Percentiles rank a stretch among this genome's conserved stretches.
phyloP scores from a whole-genome alignment of 2,888 invertebrate genomes.

The Crepidodera aurea region DNA sequence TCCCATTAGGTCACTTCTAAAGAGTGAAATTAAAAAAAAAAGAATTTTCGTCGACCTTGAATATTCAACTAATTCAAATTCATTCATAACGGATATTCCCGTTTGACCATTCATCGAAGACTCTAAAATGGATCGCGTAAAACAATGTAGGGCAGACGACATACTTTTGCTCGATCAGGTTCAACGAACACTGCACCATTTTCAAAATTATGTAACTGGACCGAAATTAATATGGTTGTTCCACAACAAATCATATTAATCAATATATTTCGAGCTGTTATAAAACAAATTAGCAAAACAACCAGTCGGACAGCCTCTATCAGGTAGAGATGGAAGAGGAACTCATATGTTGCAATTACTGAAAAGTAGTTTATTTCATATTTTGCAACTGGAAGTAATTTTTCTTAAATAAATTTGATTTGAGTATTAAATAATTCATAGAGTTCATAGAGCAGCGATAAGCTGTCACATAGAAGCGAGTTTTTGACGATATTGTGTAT shows the following conservation, averaged over 20 bases:
- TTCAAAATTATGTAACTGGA: conserved; percentile 13
- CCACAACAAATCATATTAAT: conserved; percentile 18
- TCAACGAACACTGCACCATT: conserved; percentile 18
- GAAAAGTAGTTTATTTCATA: too few species aligned
- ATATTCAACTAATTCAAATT: background rate
- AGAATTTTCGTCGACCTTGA: background rate
- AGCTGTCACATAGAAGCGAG: too few species aligned
- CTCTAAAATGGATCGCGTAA: background rate
- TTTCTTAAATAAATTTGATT: too few species aligned
- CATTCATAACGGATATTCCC: conserved; percentile 1
- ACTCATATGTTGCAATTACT: too few species aligned
- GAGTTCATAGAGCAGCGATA: too few species aligned
- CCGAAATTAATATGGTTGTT: conserved; percentile 14
- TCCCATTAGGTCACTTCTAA: too few species aligned
- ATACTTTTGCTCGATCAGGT: conserved; percentile 9
- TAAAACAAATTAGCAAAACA: conserved; percentile 8
- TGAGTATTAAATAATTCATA: too few species aligned
- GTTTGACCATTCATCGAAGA: background rate
- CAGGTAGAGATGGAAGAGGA: conserved; percentile 4
- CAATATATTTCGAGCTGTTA: conserved; percentile 15
- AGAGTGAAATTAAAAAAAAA: too few species aligned
- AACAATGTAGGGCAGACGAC: conserved; percentile 3
- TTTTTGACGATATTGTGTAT: too few species aligned
- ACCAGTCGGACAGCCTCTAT: background rate
- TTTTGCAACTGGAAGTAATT: too few species aligned